Evolutionary conservation across 2,113 vertebrate species (phyloP).

Genomic region (Dasyurus viverrinus): DNA sequence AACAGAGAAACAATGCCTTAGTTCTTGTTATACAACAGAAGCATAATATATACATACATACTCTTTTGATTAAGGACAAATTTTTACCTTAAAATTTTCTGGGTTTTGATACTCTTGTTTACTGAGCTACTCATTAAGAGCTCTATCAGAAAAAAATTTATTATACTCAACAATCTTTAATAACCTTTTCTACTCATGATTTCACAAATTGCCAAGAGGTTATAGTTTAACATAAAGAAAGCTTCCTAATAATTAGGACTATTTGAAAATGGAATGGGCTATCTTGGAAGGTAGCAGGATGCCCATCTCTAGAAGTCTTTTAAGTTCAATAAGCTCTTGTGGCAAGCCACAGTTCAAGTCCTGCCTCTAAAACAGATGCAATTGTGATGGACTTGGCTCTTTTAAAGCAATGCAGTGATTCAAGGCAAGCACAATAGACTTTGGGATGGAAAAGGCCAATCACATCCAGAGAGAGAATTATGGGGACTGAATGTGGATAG

Average conservation of each 20-base stretch:
- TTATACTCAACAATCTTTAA: neutral
- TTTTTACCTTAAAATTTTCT: neutral
- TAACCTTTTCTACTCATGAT: neutral
- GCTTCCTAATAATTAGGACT: neutral
- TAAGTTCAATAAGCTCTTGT: neutral
- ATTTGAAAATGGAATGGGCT: neutral
- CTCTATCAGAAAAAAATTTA: neutral
- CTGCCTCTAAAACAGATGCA: neutral
- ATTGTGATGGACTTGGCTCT: too few species aligned
- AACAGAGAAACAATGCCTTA: too few species aligned
- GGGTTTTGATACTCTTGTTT: neutral
- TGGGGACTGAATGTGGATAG: too few species aligned
- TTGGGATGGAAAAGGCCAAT: too few species aligned
- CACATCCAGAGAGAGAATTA: too few species aligned
- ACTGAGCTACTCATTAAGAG: constrained; percentile 18
- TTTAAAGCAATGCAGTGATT: too few species aligned
- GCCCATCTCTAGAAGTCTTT: neutral
- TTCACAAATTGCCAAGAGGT: neutral
- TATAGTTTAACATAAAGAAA: neutral
- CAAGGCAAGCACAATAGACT: too few species aligned
- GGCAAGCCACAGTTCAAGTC: neutral
- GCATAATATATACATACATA: too few species aligned
- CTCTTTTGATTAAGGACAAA: neutral
- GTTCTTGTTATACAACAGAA: too few species aligned
- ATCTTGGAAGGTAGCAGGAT: neutral